Evolutionary conservation across 1,140 invertebrate genomes (phyloP).

Genomic region (Conus betulinus): DNA sequence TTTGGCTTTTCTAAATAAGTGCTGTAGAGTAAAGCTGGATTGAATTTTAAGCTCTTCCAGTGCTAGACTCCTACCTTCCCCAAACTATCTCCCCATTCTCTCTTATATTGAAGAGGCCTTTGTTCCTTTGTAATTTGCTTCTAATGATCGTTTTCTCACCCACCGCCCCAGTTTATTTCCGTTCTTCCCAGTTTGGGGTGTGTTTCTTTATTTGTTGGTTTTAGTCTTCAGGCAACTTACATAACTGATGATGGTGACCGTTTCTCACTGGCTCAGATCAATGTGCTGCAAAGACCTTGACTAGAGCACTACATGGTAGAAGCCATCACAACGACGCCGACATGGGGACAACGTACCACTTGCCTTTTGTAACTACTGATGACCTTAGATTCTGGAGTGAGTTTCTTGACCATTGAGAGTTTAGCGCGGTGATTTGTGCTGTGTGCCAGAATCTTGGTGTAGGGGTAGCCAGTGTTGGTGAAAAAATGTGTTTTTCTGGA

Average conservation of each 20-base stretch:
- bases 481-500: too few species aligned
- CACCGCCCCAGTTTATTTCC: too few species aligned
- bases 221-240: not conserved
- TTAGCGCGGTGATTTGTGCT: not conserved
- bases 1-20: too few species aligned
- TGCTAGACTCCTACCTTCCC: too few species aligned
- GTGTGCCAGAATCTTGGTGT: not conserved
- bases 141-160: too few species aligned
- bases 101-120: too few species aligned
- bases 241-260: not conserved
- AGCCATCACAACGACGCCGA: slow-evolving; percentile 84
- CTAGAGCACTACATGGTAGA: slow-evolving; percentile 87
- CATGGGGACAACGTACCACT: slow-evolving; percentile 85
- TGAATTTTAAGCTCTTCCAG: too few species aligned
- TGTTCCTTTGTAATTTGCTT: too few species aligned
- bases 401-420: slow-evolving; percentile 19
- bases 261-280: slow-evolving; percentile 47
- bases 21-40: too few species aligned
- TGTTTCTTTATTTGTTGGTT: not conserved
- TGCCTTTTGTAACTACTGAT: slow-evolving; percentile 87
- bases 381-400: slow-evolving; percentile 86
- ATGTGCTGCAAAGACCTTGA: slow-evolving; percentile 83
- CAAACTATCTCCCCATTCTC: too few species aligned
- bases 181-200: too few species aligned
- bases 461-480: not conserved